Evolutionary conservation across 64 coral and sea anemone genomes (phyloP).

Genomic region (Cladopsammia gracilis): DNA sequence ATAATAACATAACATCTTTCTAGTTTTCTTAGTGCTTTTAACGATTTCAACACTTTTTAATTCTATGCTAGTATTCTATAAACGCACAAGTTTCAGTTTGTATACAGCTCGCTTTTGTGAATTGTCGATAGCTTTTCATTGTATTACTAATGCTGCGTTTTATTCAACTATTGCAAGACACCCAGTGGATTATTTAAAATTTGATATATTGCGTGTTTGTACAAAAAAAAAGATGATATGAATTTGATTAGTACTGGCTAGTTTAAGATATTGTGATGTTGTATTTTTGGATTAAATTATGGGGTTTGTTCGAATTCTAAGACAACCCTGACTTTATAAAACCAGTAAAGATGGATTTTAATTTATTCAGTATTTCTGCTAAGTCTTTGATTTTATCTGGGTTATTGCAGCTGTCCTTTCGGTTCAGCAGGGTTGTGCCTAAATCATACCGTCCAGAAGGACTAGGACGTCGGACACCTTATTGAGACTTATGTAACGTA

Average conservation of each 20-base stretch:
- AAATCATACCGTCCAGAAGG: no score
- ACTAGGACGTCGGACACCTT: no score
- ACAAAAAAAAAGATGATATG: background rate
- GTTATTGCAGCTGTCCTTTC: no score
- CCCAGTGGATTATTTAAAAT: background rate
- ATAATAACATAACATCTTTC: no score
- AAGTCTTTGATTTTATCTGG: no score
- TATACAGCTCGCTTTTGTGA: background rate
- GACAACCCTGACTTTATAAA: background rate
- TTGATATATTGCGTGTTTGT: background rate
- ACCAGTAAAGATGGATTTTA: background rate
- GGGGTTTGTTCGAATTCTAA: background rate
- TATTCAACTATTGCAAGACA: background rate
- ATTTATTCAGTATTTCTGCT: background rate
- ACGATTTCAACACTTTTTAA: background rate
- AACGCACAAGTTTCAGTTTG: background rate
- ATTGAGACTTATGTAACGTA: no score
- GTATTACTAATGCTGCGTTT: background rate
- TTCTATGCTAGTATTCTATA: background rate
- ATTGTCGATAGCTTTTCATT: background rate
- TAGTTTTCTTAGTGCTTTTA: background rate
- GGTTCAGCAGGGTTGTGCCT: no score
- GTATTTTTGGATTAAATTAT: conserved; percentile 44
- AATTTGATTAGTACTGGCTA: background rate
- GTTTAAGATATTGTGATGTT: conserved; percentile 11